A percentile compares a stretch with the other conserved stretches of the same genome.
Evolutionary conservation across 2,113 vertebrate species (phyloP).

Genomic region (Dermatemys mawii): DNA sequence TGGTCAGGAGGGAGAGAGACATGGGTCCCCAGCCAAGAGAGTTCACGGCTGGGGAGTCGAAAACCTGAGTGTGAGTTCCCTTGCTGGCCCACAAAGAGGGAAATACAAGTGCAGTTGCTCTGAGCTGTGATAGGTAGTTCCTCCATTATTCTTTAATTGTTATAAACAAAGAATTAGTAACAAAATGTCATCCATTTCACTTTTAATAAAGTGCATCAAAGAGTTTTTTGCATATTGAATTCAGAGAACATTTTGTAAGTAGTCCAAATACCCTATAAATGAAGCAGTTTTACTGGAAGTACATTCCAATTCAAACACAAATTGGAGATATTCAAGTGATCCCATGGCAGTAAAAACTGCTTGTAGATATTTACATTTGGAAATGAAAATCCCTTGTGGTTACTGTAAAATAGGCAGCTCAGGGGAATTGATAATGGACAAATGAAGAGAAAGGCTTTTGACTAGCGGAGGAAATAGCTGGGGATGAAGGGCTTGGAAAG

Average conservation of each 20-base stretch:
- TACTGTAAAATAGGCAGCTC: neutral
- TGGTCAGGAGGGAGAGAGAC: neutral
- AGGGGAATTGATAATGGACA: neutral
- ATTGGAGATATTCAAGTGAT: neutral
- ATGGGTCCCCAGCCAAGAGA: neutral
- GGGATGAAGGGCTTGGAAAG: neutral
- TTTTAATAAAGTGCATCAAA: neutral
- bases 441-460: neutral
- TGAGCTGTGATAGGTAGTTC: neutral
- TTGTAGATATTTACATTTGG: neutral
- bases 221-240: neutral
- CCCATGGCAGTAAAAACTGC: neutral
- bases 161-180: neutral
- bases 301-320: neutral
- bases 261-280: neutral
- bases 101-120: neutral
- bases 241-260: neutral
- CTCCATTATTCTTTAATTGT: neutral
- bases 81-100: neutral
- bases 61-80: neutral
- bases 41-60: rapidly evolving
- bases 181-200: neutral
- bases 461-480: neutral
- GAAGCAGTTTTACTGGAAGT: neutral
- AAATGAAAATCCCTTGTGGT: neutral